Evolutionary conservation across 2,797 vertebrate genomes (phyloP), one percentile per base, ranked within the genome.

Genomic region (Ctenosaura bakeri): DNA sequence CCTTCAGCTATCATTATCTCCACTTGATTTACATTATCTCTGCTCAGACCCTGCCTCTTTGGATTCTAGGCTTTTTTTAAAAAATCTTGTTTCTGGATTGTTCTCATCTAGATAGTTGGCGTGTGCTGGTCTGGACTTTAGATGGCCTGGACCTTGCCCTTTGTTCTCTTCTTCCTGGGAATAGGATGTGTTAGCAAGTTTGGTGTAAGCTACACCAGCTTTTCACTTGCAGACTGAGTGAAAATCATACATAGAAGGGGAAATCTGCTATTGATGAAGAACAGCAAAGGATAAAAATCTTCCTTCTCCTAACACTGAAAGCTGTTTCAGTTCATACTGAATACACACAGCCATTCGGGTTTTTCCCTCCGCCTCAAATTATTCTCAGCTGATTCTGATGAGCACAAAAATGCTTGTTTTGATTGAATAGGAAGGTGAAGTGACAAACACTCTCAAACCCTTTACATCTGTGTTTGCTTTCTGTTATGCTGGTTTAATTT

Each of bases 401-500:
- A 80, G 20, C 62, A 24, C 59, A 50, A 50, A 73, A 16, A 29
- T 12, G 22, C 24, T 74, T 85, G 56, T 59, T 26, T 78, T 32
- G 38, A 87, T 62, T 29, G 54, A 87, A 42, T 22, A 50, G 74
- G 56, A 4, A 26, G 38, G 56, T 78, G 42, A 87, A 87, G 59
- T 80, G 29, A n/a, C 73, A 86, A 29, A 24, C 9, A 42, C n/a
- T 59, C 71, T 56, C 54, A 62, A 87, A 56, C 29, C 35, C 62
- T 35, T 87, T 64, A 14, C 86, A 20, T 52, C 59, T 66, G 6
- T 50, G 9, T 66, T 24, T 69, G 12, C 26, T 52, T 62, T 80
- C 22, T 87, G 73, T 77, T 14, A 18, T 86, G 35, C 73, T 38
- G 32, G 77, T n/a, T 87, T 80, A 66, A 79, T 80, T 32, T 66